These are phyloP conservation scores for Nibea albiflora DNA, from an alignment of 2,113 vertebrate genomes.

Conservation along the genomic window DNA sequence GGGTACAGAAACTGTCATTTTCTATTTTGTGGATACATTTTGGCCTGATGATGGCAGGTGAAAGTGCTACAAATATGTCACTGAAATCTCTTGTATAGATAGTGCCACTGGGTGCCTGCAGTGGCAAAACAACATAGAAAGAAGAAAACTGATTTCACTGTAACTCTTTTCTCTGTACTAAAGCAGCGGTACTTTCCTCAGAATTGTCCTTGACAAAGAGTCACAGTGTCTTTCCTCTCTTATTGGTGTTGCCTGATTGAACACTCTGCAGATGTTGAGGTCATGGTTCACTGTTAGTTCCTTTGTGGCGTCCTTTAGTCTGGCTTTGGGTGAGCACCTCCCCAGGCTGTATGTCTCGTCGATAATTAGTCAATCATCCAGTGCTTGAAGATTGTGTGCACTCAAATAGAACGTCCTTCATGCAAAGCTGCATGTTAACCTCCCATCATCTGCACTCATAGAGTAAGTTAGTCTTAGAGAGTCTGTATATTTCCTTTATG, in stretches of 20 bases:
- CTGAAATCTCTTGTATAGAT: neutral
- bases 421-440: slow-evolving; percentile 17
- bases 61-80: neutral
- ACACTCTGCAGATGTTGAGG: slow-evolving; percentile 42
- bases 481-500: neutral
- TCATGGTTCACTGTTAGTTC: slow-evolving; percentile 45
- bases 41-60: neutral
- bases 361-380: too few species aligned
- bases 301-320: slow-evolving; percentile 5
- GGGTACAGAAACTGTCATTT: neutral
- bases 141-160: neutral
- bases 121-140: neutral
- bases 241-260: slow-evolving; percentile 39
- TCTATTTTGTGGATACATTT: neutral
- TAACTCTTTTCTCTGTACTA: neutral
- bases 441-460: neutral
- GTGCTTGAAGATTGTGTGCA: slow-evolving; percentile 9
- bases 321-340: slow-evolving; percentile 17
- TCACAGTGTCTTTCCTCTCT: slow-evolving; percentile 13
- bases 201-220: slow-evolving; percentile 31
- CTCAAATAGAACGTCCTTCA: slow-evolving; percentile 19
- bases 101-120: neutral
- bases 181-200: neutral
- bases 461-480: neutral
- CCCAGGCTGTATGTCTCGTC: slow-evolving; percentile 10